Evolutionary conservation across 2,113 vertebrate genomes (phyloP), one percentile per base, ranked within the genome.

Genomic region (Larimichthys crocea): DNA sequence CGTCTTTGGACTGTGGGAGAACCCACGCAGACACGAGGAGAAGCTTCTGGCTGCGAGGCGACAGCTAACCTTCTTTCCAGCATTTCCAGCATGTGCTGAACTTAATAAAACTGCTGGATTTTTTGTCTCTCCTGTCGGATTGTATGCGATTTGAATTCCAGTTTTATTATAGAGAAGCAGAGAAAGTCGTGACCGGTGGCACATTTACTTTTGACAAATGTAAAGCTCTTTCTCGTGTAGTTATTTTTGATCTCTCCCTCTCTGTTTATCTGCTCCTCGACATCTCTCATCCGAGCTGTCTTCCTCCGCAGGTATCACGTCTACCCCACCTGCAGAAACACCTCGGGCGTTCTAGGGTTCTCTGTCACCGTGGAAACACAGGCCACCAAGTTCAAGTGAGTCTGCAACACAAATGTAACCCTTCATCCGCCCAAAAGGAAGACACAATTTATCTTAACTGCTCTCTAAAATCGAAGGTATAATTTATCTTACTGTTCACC

Each of bases 351-450:
- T 74, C 94, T 99, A 78, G 98, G 98, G 52, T 99, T 99, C 91
- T 99, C 98, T 0, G 94, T 99, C 91, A 99, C 98, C 0, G 98
- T 99, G 76, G 97, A 97, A 92, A 99, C 97, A 26, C 98, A 99
- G 85, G 98, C 98, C 83, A 98, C 97, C 55, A 99, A 99, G 93
- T 99, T 97, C 95, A 98, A 96, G 98, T 97, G 88, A 92, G 94
- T 86, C 70, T 22, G 46, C 76, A 76, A 70, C 73, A 53, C 80
- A 80, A 63, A 63, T 16, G 11, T 76, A 86, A 83, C 76, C 83
- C 90, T 89, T 86, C 71, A 83, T 86, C 72, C 20, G 29, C 76
- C 76, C 60, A 50, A 80, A 65, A 85, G 78, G 79, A 66, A 81
- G 66, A 86, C 64, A 22, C 26, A 19, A 85, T 91, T 85, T 85